Conservation (phyloP, 23 tunicate species). For the Halocynthia roretzi region DNA sequence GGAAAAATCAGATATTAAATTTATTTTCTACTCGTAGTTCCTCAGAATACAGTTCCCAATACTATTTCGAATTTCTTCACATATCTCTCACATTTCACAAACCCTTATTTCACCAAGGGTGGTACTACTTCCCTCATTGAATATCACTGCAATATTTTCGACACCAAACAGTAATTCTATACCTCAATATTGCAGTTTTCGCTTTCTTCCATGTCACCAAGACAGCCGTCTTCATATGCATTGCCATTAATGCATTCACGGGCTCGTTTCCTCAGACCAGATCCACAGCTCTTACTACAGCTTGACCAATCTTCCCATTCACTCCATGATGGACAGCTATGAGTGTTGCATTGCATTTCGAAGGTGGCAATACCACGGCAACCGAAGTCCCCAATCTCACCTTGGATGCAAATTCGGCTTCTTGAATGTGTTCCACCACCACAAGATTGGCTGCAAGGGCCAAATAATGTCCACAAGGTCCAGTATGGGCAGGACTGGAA, state of each 20-base stretch:
- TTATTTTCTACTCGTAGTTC: not conserved
- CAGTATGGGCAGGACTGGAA: conserved; percentile 70
- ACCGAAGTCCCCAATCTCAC: conserved; percentile 37
- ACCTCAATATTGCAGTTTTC: conserved; percentile 48
- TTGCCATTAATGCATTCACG: conserved; percentile 45
- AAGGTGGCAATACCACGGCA: conserved; percentile 37
- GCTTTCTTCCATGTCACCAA: conserved; percentile 29
- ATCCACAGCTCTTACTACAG: conserved; percentile 69
- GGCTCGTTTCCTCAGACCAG: conserved; percentile 32
- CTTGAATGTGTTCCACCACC: conserved; percentile 64
- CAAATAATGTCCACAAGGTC: conserved; percentile 58
- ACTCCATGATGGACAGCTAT: conserved; percentile 40
- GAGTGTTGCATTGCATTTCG: conserved; percentile 28
- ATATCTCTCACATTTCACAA: too few relatives aligned
- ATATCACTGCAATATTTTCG: not conserved
- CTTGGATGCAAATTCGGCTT: conserved; percentile 41
- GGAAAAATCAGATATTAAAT: not conserved
- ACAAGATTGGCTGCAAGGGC: conserved; percentile 55
- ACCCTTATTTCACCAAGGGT: too few relatives aligned
- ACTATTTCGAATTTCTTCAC: not conserved
- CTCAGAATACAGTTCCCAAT: not conserved
- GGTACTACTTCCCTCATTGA: not conserved
- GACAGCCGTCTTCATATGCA: conserved; percentile 43
- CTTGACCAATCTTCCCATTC: conserved; percentile 48
- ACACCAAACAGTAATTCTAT: not conserved